Percentiles rank a stretch among this genome's conserved stretches.
Conservation (phyloP, 2,113 vertebrate species). For the Brienomyrus brachyistius region DNA sequence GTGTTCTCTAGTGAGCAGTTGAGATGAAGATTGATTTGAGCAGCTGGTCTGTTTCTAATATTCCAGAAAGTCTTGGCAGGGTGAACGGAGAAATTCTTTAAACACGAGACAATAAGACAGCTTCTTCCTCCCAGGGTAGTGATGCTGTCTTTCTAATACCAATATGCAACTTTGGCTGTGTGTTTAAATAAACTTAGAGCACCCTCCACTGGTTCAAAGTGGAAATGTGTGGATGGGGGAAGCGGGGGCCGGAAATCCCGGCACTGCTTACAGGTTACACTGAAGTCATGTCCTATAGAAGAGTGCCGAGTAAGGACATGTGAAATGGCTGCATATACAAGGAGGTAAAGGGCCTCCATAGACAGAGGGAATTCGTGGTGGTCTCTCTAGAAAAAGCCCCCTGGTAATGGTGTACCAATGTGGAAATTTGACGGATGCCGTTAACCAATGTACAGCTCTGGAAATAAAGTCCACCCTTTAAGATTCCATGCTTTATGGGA, state of each 20-base stretch:
- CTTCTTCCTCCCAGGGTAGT: not conserved
- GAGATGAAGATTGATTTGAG: not conserved
- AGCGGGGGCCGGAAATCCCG: not conserved
- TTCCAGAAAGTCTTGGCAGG: not conserved
- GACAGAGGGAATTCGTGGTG: not conserved
- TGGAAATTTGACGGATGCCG: not conserved
- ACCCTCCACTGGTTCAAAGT: conserved; percentile 1
- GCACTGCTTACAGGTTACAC: not conserved
- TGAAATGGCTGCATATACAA: not conserved
- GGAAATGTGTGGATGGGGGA: not conserved
- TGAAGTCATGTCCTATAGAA: not conserved
- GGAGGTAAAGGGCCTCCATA: not conserved
- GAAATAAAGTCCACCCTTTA: no score
- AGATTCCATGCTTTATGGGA: no score
- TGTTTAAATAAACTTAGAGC: conserved; percentile 12
- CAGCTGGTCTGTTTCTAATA: not conserved
- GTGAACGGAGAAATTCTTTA: not conserved
- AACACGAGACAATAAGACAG: not conserved
- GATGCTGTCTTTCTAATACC: not conserved
- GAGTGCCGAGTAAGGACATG: not conserved
- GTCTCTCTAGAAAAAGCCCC: not conserved
- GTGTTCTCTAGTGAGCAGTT: not conserved
- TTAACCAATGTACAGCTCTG: not conserved
- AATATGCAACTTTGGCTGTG: not conserved
- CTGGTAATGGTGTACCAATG: not conserved